Base-by-base conservation (phyloP, 1,140 invertebrate genomes). In the Eurosta solidaginis region DNA sequence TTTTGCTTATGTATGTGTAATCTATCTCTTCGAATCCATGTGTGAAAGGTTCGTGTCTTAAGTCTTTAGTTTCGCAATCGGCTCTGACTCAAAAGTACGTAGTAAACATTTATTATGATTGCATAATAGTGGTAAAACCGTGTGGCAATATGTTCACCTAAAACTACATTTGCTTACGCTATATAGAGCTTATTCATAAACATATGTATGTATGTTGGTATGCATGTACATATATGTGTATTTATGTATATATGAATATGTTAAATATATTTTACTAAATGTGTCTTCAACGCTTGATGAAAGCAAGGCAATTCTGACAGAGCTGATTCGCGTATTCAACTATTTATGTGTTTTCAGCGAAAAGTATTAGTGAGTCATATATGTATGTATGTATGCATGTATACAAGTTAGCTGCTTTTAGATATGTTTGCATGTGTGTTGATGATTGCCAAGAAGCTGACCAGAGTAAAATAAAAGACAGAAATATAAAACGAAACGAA, bases 41-140 rank as follows among this genome's bases (percentile, higher is more conserved):
- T 4, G 4, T 20, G 7, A 17, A n/a, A 68, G 59, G 59, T 68
- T 68, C 59, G 59, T 68, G 59, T 36, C 59, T 5, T 40, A 68
- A 68, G 33, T 68, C 59, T 68, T 68, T 40, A 20, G 59, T 36
- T 68, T 68, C 20, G 59, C 36, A 68, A 68, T 42, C 59, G 27
- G n/a, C 14, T 12, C n/a, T 68, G 59, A 40, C 59, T 68, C 59
- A 68, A 40, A 40, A 4, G 3, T 36, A 22, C 25, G n/a, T n/a
- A n/a, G n/a, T n/a, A n/a, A n/a, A n/a, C n/a, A n/a, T 12, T 33
- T 29, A 36, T 17, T n/a, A 36, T 29, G 12, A 59, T 68, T 68
- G 59, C 59, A 68, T 68, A 68, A 68, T 20, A 36, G 33, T n/a
- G 33, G 59, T 20, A 36, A 68, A 68, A 12, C 33, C 59, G 29